A percentile compares a stretch with the other conserved stretches of the same genome.
Conservation (phyloP, 2,113 vertebrate genomes). For the Salminus brasiliensis region DNA sequence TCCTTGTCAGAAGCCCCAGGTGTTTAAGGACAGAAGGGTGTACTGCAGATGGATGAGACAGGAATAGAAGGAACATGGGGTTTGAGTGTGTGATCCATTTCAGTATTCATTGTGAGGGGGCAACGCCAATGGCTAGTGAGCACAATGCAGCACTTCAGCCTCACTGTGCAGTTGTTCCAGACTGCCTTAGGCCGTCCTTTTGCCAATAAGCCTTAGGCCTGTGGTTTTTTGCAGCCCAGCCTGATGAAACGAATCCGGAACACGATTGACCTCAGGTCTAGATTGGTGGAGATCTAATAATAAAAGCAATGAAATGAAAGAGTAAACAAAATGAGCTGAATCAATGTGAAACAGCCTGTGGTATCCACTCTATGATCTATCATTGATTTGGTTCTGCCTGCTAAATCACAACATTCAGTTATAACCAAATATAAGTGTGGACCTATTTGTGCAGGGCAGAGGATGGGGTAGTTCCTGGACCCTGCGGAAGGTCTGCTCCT, state of each 20-base stretch:
- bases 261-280: too few species aligned
- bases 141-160: background rate
- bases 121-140: background rate
- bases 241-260: background rate
- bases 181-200: background rate
- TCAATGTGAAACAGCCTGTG: too few species aligned
- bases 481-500: too few species aligned
- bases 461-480: too few species aligned
- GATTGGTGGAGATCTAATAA: background rate
- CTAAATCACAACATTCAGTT: too few species aligned
- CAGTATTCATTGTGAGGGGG: background rate
- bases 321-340: too few species aligned
- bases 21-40: background rate
- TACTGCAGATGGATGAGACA: conserved; percentile 2
- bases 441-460: too few species aligned
- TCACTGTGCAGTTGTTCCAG: background rate
- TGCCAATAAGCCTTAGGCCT: background rate
- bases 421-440: too few species aligned
- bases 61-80: background rate
- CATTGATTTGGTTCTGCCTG: too few species aligned
- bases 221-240: background rate
- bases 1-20: background rate
- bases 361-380: too few species aligned
- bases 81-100: conserved; percentile 15
- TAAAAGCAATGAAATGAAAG: background rate